phyloP scores from a whole-genome alignment of 2,888 invertebrate species.

The Synanthedon tipuliformis region DNA sequence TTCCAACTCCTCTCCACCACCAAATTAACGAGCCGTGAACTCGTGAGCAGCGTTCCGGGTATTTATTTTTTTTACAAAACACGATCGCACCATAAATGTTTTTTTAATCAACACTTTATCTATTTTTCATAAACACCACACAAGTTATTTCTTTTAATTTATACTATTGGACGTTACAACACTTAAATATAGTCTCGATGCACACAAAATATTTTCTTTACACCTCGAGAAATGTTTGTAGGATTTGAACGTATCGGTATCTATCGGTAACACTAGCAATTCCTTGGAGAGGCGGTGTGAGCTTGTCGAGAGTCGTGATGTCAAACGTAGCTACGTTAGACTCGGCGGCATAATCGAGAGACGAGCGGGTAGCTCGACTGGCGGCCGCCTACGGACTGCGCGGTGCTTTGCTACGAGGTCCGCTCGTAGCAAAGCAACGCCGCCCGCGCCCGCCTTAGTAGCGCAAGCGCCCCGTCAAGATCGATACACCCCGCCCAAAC shows the following conservation, averaged over 20 bases:
- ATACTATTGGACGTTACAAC: background rate
- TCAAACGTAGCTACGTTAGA: slow-evolving; percentile 37
- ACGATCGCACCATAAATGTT: slow-evolving; percentile 14
- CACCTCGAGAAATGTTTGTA: background rate
- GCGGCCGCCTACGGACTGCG: slow-evolving; percentile 64
- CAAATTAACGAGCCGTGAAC: slow-evolving; percentile 62
- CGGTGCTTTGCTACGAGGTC: slow-evolving; percentile 28
- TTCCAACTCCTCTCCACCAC: slow-evolving; percentile 39
- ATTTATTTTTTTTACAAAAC: slow-evolving; percentile 50
- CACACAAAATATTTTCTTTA: too few relatives aligned
- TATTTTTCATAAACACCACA: background rate
- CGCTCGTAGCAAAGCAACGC: slow-evolving; percentile 30
- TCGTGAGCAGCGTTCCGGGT: slow-evolving; percentile 43
- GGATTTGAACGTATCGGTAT: slow-evolving; percentile 26
- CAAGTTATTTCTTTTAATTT: background rate
- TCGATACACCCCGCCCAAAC: slow-evolving; percentile 65
- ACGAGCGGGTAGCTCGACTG: slow-evolving; percentile 45
- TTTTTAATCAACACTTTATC: background rate
- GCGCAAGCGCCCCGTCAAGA: slow-evolving; percentile 61
- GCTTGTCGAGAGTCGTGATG: slow-evolving; percentile 53
- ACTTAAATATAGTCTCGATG: too few relatives aligned
- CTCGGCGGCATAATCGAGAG: slow-evolving; percentile 14
- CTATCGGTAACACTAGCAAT: slow-evolving; percentile 43
- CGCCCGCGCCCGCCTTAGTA: slow-evolving; percentile 34
- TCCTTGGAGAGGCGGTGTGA: slow-evolving; percentile 48